Evolutionary conservation across 2,113 vertebrate genomes (phyloP).

Genomic region (Oryzias celebensis): DNA sequence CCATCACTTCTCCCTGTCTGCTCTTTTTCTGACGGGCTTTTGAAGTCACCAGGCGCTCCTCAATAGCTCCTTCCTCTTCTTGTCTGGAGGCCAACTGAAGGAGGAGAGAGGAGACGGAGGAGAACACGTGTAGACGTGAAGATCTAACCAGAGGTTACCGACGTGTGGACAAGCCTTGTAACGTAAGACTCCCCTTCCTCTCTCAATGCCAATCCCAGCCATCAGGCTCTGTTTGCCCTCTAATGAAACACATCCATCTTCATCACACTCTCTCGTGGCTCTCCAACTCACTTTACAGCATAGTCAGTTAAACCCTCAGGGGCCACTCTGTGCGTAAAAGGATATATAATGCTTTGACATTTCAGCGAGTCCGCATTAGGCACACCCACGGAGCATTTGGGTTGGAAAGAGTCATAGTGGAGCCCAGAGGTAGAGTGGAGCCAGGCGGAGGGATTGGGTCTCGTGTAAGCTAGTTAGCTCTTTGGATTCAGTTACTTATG

Average conservation of each 20-base stretch:
- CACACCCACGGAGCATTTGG: constrained; percentile 73
- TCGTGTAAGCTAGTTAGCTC: constrained; percentile 71
- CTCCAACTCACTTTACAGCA: constrained; percentile 78
- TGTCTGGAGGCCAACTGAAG: constrained; percentile 24
- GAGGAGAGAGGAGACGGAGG: constrained; percentile 4
- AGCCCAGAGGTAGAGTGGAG: constrained; percentile 62
- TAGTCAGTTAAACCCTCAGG: constrained; percentile 79
- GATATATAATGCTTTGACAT: constrained; percentile 82
- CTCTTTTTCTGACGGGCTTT: constrained; percentile 73
- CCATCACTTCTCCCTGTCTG: constrained; percentile 48
- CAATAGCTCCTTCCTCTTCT: constrained; percentile 36
- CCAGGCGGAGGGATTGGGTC: constrained; percentile 70
- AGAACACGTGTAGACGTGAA: constrained; percentile 33
- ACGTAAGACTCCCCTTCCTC: constrained; percentile 55
- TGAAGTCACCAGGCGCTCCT: constrained; percentile 72
- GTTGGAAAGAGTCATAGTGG: constrained; percentile 62
- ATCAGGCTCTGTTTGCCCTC: constrained; percentile 76
- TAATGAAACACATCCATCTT: constrained; percentile 82
- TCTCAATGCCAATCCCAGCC: constrained; percentile 68
- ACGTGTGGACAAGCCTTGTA: too few species aligned
- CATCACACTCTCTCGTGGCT: constrained; percentile 75
- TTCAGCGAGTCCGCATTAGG: constrained; percentile 73
- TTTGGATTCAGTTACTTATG: constrained; percentile 74
- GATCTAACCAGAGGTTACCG: constrained; percentile 33
- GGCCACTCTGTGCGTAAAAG: constrained; percentile 76